These are phyloP conservation scores for Halichoeres trimaculatus DNA, from an alignment of 2,113 vertebrate species.

Conservation along the genomic window DNA sequence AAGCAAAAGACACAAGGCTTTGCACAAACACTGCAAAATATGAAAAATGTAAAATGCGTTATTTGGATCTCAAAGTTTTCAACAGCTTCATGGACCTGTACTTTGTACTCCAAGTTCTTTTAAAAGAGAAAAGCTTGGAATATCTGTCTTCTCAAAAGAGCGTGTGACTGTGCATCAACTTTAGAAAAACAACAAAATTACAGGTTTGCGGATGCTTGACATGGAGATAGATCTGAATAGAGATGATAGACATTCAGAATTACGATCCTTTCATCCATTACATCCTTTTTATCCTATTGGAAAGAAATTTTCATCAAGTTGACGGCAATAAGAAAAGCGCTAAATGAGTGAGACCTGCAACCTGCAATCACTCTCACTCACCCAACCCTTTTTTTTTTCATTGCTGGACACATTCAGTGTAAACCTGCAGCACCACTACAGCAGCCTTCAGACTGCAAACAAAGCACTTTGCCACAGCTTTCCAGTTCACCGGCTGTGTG, in stretches of 20 bases:
- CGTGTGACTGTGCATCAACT: slow-evolving; percentile 25
- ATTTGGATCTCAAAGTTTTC: neutral
- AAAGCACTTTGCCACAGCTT: slow-evolving; percentile 72
- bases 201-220: slow-evolving; percentile 6
- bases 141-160: slow-evolving; percentile 20
- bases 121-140: slow-evolving; percentile 8
- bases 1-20: neutral
- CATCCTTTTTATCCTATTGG: slow-evolving; percentile 7
- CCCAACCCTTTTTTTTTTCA: slow-evolving; percentile 33
- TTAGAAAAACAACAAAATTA: slow-evolving; percentile 14
- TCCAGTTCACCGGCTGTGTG: slow-evolving; percentile 76
- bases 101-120: slow-evolving; percentile 23
- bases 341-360: slow-evolving; percentile 23
- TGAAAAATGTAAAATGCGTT: no score
- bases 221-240: slow-evolving; percentile 11
- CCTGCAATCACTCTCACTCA: slow-evolving; percentile 38
- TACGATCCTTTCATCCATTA: neutral
- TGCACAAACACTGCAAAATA: no score
- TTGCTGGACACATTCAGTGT: slow-evolving; percentile 26
- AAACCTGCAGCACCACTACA: slow-evolving; percentile 51
- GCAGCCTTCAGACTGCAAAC: slow-evolving; percentile 61
- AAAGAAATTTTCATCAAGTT: slow-evolving; percentile 6
- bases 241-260: slow-evolving; percentile 9
- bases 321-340: slow-evolving; percentile 20
- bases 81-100: neutral